phyloP scores from a whole-genome alignment of 1,140 invertebrate species.

The Carposina sasakii region DNA sequence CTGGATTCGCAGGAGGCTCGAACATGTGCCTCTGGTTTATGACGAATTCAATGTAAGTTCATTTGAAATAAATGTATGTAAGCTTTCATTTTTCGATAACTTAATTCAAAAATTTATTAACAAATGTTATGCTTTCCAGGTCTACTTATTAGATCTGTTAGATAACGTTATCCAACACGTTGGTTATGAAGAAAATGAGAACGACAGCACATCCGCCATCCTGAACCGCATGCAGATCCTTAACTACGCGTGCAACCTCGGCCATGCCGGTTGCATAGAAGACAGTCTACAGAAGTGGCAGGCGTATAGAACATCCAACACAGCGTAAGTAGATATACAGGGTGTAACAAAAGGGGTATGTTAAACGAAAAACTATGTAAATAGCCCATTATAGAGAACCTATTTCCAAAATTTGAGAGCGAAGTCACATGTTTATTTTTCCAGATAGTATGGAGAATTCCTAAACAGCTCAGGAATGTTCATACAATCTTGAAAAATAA shows the following conservation, averaged over 20 bases:
- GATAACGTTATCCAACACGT: slow-evolving; percentile 51
- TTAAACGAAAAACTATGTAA: too few species aligned
- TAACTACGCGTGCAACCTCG: slow-evolving; percentile 72
- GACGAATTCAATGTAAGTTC: slow-evolving; percentile 42
- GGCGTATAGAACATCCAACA: slow-evolving; percentile 54
- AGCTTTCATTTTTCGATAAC: too few species aligned
- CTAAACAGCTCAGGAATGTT: too few species aligned
- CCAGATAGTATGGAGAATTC: too few species aligned
- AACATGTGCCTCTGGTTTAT: slow-evolving; percentile 37
- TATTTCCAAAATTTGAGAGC: too few species aligned
- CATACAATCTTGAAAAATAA: too few species aligned
- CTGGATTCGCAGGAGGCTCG: slow-evolving; percentile 63
- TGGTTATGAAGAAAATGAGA: slow-evolving; percentile 48
- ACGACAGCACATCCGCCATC: slow-evolving; percentile 56
- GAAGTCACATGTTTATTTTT: too few species aligned
- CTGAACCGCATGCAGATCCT: slow-evolving; percentile 69
- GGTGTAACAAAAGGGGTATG: too few species aligned
- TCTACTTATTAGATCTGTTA: slow-evolving; percentile 63
- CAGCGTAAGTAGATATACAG: too few species aligned
- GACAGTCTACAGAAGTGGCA: slow-evolving; percentile 70
- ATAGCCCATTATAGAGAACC: too few species aligned
- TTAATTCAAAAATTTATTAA: too few species aligned
- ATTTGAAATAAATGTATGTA: too few species aligned
- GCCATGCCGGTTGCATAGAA: slow-evolving; percentile 66
- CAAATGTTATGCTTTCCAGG: slow-evolving; percentile 39